These are phyloP conservation scores for Ahaetulla prasina DNA, from an alignment of 2,113 vertebrate genomes.

Conservation along the genomic window DNA sequence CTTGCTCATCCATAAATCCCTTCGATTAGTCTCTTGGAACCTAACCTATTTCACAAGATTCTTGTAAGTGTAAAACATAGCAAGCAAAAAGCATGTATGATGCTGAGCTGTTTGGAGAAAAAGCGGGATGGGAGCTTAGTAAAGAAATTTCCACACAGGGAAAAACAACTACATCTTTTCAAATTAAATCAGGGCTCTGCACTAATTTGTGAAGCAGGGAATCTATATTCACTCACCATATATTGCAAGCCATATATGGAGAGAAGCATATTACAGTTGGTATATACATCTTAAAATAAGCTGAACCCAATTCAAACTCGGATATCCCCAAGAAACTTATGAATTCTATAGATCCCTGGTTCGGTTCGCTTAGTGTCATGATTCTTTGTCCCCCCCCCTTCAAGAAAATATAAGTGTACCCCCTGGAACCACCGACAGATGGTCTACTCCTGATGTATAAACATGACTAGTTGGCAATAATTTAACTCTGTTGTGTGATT, in stretches of 20 bases:
- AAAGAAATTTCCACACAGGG: not conserved
- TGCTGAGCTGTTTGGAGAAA: not conserved
- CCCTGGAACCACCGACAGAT: not conserved
- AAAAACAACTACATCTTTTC: not conserved
- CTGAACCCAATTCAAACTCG: not conserved
- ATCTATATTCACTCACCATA: too few relatives aligned
- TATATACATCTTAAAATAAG: not conserved
- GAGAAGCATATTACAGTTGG: not conserved
- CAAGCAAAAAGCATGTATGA: not conserved
- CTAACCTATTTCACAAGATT: not conserved
- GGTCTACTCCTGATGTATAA: not conserved
- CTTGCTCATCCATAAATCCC: not conserved
- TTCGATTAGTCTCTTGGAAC: not conserved
- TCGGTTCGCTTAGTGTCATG: not conserved
- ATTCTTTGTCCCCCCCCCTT: not conserved
- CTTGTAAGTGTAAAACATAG: not conserved
- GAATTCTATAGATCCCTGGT: not conserved
- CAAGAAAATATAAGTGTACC: not conserved
- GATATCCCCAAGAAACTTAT: not conserved
- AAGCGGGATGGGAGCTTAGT: not conserved
- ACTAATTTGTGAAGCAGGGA: not conserved
- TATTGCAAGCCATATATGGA: not conserved
- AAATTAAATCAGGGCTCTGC: not conserved
- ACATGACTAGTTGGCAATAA: not conserved
- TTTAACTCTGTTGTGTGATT: not conserved